These are phyloP conservation scores for Botrylloides violaceus DNA, from an alignment of 23 tunicate genomes.

Conservation along the genomic window DNA sequence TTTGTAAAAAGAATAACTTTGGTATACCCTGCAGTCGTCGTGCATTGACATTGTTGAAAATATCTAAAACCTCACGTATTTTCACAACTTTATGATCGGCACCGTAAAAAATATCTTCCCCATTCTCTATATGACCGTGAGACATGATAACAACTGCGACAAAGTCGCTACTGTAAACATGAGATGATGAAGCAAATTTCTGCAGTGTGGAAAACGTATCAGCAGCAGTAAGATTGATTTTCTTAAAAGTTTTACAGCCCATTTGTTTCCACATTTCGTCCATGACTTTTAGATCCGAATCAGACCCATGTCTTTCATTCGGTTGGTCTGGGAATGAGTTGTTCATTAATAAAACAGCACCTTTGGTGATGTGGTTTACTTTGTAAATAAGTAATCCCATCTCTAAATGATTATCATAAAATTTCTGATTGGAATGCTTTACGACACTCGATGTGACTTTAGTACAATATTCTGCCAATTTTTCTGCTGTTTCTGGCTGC, in stretches of 20 bases:
- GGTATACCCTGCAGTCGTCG: conserved; percentile 29
- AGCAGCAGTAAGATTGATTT: conserved; percentile 15
- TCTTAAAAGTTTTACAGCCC: conserved; percentile 19
- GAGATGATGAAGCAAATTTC: conserved; percentile 13
- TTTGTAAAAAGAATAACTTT: conserved; percentile 60
- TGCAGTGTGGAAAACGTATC: conserved; percentile 13
- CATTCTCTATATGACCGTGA: conserved; percentile 26
- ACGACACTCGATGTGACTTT: background rate
- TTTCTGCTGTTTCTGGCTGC: background rate
- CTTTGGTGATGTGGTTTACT: conserved; percentile 28
- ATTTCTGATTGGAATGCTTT: background rate
- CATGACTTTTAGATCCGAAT: conserved; percentile 28
- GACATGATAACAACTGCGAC: conserved; percentile 49
- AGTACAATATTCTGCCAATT: conserved; percentile 1
- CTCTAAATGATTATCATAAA: conserved; percentile 16
- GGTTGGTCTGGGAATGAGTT: conserved; percentile 16
- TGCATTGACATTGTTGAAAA: conserved; percentile 54
- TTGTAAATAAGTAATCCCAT: conserved; percentile 14
- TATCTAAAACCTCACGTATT: conserved; percentile 23
- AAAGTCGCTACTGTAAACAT: conserved; percentile 19
- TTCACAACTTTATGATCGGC: conserved; percentile 11
- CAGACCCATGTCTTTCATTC: conserved; percentile 27
- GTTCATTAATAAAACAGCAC: conserved; percentile 39
- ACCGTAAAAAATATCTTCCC: conserved; percentile 31
- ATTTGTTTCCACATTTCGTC: conserved; percentile 26